These are phyloP conservation scores for Drosophila erecta DNA, from an alignment of 1,140 invertebrate genomes.

Conservation along the genomic window DNA sequence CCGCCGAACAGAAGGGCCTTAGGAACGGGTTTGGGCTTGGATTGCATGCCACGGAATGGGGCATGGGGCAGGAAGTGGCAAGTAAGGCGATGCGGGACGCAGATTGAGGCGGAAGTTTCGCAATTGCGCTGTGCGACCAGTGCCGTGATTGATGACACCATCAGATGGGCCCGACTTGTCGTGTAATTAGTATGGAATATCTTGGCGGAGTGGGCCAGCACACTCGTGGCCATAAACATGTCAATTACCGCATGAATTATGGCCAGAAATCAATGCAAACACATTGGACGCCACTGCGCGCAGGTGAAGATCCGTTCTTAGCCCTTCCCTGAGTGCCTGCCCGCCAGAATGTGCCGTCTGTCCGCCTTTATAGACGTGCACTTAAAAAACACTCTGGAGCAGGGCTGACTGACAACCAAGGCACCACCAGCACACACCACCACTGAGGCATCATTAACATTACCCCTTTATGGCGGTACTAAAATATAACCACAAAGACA, in stretches of 20 bases:
- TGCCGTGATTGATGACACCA: conserved; percentile 67
- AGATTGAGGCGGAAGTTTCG: conserved; percentile 59
- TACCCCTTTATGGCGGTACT: conserved; percentile 80
- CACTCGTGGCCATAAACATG: conserved; percentile 65
- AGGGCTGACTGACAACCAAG: conserved; percentile 49
- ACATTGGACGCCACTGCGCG: conserved; percentile 2
- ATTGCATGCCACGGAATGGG: too few relatives aligned
- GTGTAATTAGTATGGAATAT: conserved; percentile 58
- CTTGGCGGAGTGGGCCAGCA: conserved; percentile 1
- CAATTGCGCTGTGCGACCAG: conserved; percentile 35
- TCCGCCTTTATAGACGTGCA: conserved; percentile 76
- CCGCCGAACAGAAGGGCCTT: conserved; percentile 52
- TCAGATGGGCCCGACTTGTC: conserved; percentile 2
- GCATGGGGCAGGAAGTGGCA: conserved; percentile 32
- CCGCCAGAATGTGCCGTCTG: conserved; percentile 56
- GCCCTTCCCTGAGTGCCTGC: conserved; percentile 25
- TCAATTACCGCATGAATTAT: conserved; percentile 76
- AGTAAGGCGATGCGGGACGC: conserved; percentile 61
- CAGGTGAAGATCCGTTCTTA: conserved; percentile 8
- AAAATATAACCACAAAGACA: conserved; percentile 78
- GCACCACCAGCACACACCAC: conserved; percentile 11
- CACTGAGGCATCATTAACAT: conserved; percentile 72
- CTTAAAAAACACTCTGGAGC: conserved; percentile 80
- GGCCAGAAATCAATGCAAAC: conserved; percentile 72
- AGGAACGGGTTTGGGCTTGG: too few relatives aligned